Evolutionary conservation across 2,113 vertebrate genomes (phyloP).

Genomic region (Plecturocebus donacophilus): DNA sequence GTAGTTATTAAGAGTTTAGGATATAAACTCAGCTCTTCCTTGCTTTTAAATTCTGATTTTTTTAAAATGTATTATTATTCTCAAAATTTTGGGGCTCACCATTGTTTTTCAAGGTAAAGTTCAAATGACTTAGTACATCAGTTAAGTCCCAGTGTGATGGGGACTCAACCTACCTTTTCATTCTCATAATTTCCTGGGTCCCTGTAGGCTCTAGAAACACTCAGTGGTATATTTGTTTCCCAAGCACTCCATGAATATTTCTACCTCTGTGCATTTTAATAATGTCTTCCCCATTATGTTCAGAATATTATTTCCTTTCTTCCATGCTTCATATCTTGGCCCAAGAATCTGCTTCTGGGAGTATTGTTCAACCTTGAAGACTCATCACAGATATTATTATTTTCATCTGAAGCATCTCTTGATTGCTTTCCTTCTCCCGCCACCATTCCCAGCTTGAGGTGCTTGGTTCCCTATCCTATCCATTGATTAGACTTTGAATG

Average conservation of each 20-base stretch:
- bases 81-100: background rate
- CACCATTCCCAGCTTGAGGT: background rate
- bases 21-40: background rate
- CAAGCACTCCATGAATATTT: background rate
- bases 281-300: background rate
- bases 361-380: background rate
- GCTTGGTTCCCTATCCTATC: background rate
- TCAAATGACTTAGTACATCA: background rate
- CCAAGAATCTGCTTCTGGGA: background rate
- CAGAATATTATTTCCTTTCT: background rate
- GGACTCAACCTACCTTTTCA: background rate
- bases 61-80: background rate
- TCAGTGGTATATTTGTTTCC: background rate
- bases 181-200: background rate
- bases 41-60: background rate
- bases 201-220: background rate
- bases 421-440: background rate
- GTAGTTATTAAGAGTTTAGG: background rate
- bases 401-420: background rate
- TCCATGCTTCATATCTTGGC: background rate
- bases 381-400: background rate
- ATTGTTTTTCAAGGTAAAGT: constrained; percentile 1
- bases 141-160: background rate
- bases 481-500: background rate
- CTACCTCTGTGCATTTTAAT: background rate